These are phyloP conservation scores for Pogonomyrmex californicus DNA, from an alignment of 1,140 invertebrate species.

Conservation along the genomic window DNA sequence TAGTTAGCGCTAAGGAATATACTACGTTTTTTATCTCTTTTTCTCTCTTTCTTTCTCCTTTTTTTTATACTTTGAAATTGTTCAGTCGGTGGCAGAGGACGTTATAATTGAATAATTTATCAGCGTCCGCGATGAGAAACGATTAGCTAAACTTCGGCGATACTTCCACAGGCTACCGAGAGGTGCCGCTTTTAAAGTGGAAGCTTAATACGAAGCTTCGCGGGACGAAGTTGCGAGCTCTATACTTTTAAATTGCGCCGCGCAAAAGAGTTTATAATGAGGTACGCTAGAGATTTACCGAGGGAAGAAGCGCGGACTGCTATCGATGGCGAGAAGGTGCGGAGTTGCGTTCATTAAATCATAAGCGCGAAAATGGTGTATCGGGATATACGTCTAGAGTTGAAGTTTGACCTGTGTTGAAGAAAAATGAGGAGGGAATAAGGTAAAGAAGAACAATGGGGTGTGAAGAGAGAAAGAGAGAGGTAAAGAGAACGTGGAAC, in stretches of 20 bases:
- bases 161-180: slow-evolving; percentile 46
- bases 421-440: neutral
- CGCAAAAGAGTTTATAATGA: slow-evolving; percentile 68
- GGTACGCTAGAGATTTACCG: slow-evolving; percentile 49
- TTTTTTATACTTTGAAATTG: neutral
- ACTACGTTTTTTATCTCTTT: neutral
- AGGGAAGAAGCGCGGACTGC: neutral
- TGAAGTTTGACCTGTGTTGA: slow-evolving; percentile 37
- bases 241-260: slow-evolving; percentile 67
- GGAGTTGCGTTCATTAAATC: slow-evolving; percentile 68
- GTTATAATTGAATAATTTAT: slow-evolving; percentile 63
- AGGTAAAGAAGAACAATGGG: slow-evolving; percentile 19
- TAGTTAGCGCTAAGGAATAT: neutral
- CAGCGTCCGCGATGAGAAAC: slow-evolving; percentile 53
- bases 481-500: neutral
- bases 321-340: slow-evolving; percentile 33
- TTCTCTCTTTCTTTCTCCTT: neutral
- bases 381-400: slow-evolving; percentile 18
- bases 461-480: neutral
- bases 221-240: neutral
- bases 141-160: slow-evolving; percentile 59
- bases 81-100: neutral
- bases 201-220: slow-evolving; percentile 48
- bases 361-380: slow-evolving; percentile 58
- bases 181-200: slow-evolving; percentile 33